These are phyloP conservation scores for Tragulus kanchil DNA, from an alignment of 2,113 vertebrate species.

Conservation along the genomic window DNA sequence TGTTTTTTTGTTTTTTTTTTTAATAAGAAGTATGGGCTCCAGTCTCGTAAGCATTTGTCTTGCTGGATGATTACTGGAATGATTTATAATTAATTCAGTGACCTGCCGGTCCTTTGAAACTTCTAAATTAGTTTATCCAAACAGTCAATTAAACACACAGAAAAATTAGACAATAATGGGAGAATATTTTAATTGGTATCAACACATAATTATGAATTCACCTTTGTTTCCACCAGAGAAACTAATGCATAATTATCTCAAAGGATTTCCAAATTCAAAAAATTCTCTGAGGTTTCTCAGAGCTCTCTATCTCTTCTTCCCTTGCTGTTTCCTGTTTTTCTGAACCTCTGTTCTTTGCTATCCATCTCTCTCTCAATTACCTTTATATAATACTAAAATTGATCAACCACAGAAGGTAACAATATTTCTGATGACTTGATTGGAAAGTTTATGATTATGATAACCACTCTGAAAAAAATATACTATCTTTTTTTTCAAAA, in stretches of 20 bases:
- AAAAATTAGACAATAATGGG: background rate
- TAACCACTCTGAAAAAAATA: background rate
- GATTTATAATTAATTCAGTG: background rate
- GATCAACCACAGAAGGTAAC: background rate
- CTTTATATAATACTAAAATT: background rate
- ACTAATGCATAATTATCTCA: background rate
- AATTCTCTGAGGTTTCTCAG: background rate
- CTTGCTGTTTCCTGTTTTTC: background rate
- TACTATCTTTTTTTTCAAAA: background rate
- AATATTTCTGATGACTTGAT: background rate
- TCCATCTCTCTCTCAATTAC: background rate
- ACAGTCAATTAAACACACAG: background rate
- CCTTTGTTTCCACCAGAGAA: background rate
- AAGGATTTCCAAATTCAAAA: background rate
- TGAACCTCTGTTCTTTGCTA: background rate
- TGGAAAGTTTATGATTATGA: background rate
- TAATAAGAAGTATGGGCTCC: background rate
- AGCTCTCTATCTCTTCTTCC: background rate
- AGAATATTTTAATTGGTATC: background rate
- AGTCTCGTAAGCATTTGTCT: background rate
- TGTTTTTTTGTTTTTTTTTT: background rate
- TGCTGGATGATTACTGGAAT: background rate
- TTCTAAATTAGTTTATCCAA: background rate
- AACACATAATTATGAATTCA: background rate
- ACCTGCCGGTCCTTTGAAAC: background rate